A percentile compares a stretch with the other conserved stretches of the same genome.
Conservation (phyloP, 1,140 invertebrate genomes). For the Atopsyche davidsoni region DNA sequence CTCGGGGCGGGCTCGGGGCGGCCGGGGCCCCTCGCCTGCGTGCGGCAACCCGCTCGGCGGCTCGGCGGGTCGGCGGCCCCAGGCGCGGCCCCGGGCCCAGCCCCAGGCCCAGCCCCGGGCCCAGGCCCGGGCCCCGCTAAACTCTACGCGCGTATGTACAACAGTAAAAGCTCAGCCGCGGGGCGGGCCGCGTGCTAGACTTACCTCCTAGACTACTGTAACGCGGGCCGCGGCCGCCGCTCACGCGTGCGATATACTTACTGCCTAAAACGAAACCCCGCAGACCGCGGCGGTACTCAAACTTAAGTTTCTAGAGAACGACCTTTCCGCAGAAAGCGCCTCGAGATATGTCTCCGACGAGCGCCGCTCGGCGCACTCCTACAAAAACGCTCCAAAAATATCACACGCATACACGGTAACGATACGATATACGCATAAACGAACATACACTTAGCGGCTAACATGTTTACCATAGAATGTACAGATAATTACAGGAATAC, state of each 20-base stretch:
- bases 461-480: constrained; percentile 2
- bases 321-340: constrained; percentile 13
- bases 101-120: too few species aligned
- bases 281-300: constrained; percentile 9
- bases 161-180: constrained; percentile 18
- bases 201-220: too few species aligned
- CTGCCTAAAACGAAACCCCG: too few species aligned
- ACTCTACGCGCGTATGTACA: constrained; percentile 18
- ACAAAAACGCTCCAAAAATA: constrained; percentile 22
- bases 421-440: constrained; percentile 15
- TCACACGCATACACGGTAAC: constrained; percentile 27
- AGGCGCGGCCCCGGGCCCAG: too few species aligned
- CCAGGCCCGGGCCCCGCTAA: too few species aligned
- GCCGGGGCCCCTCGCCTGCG: too few species aligned
- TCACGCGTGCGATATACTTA: too few species aligned
- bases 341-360: constrained; percentile 22
- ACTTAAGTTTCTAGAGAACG: constrained; percentile 10
- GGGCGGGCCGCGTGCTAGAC: constrained; percentile 4
- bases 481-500: constrained; percentile 10
- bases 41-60: too few species aligned
- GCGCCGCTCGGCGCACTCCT: constrained; percentile 8
- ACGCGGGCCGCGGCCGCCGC: too few species aligned
- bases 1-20: too few species aligned
- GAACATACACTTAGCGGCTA: not conserved
- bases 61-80: too few species aligned